Base-by-base conservation (phyloP, 2,888 invertebrate genomes). In the Zhuqinia jingwanae region DNA sequence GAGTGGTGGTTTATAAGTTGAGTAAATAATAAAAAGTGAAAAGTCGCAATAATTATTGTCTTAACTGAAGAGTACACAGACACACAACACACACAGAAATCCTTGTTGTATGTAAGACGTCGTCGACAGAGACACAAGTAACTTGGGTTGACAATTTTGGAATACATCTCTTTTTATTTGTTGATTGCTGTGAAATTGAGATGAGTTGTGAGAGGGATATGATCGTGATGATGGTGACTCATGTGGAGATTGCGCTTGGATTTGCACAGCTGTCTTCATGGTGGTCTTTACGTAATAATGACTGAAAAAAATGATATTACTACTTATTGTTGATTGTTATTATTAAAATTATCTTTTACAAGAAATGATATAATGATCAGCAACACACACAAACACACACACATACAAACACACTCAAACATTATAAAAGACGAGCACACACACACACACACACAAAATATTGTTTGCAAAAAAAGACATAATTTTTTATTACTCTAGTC, bases 331-430 rank as follows among this genome's bases (percentile, higher is more conserved):
- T 20, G 17, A 70, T 36, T 65, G 30, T 65, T 65, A 68, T 25
- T 36, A 56, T 65, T 65, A 65, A 65, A 50, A 50, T 53, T 73
- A 53, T 50, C 27, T 50, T 73, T 73, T 27, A 70, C 10, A 22
- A 50, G 27, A 53, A 73, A 53, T 10, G 50, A 73, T 73, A n/a
- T n/a, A 73, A 73, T 70, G 70, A 70, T 73, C 73, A 8, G 3
- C 10, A n/a, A 27, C 27, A 20, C 27, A 50, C 47, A 50, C n/a
- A 50, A 3, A 36, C 8, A 36, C 36, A n/a, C 36, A 36, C 5
- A 36, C 36, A 8, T 8, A 36, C 8, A 36, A 6, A 36, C 8
- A 3, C 36, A 3, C 8, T 6, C 8, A 50, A 13, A 50, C n/a
- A n/a, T n/a, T n/a, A n/a, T n/a, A n/a, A n/a, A n/a, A n/a, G n/a